Evolutionary conservation across 2,797 vertebrate genomes (phyloP).

Genomic region (Anguilla anguilla): DNA sequence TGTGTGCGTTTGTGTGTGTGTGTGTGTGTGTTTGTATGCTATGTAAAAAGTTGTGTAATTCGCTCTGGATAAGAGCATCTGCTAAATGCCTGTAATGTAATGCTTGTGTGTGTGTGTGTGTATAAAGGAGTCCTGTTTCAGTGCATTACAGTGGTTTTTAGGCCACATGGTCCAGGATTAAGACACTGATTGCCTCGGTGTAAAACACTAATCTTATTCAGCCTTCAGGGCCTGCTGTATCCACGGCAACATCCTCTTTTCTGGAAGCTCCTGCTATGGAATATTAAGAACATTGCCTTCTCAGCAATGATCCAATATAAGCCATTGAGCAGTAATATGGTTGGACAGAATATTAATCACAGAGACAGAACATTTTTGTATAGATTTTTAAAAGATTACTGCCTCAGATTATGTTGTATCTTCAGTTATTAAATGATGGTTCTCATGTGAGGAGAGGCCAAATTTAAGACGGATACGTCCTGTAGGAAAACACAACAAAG

Average conservation of each 20-base stretch:
- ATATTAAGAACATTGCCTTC: neutral
- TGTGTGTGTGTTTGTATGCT: neutral
- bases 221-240: constrained; percentile 33
- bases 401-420: neutral
- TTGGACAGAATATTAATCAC: neutral
- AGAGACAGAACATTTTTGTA: neutral
- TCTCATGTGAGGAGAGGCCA: neutral
- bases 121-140: constrained; percentile 28
- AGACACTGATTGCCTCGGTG: constrained; percentile 6
- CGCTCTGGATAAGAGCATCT: too few species aligned
- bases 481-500: neutral
- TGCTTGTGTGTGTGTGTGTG: neutral
- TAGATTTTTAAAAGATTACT: neutral
- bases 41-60: too few species aligned
- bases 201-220: constrained; percentile 40
- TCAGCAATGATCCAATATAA: neutral
- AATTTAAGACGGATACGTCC: neutral
- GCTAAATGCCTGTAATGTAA: too few species aligned
- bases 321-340: constrained; percentile 21
- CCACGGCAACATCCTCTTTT: constrained; percentile 2
- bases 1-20: neutral
- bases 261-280: neutral
- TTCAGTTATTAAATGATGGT: neutral
- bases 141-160: constrained; percentile 23
- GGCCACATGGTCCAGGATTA: constrained; percentile 38